Conservation (phyloP, 2,113 vertebrate species). For the Anolis sagrei region DNA sequence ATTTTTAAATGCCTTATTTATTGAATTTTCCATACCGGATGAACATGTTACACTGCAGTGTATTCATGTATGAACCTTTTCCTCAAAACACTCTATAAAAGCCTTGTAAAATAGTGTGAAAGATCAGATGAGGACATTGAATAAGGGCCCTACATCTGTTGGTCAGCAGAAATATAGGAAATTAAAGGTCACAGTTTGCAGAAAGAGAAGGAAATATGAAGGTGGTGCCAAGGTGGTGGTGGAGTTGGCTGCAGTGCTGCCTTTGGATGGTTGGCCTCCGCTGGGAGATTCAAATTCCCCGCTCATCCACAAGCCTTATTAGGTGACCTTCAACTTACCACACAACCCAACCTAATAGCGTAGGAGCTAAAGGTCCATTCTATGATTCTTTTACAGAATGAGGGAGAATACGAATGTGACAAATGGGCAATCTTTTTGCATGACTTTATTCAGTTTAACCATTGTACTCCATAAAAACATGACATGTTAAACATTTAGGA, state of each 20-base stretch:
- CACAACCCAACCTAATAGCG: neutral
- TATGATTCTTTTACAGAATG: neutral
- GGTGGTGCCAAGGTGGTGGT: neutral
- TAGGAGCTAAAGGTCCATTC: neutral
- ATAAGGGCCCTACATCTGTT: neutral
- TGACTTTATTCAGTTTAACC: neutral
- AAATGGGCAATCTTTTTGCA: neutral
- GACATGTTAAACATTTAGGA: neutral
- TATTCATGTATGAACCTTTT: neutral
- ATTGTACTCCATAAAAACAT: neutral
- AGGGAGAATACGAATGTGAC: neutral
- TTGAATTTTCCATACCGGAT: neutral
- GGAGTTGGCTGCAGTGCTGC: neutral
- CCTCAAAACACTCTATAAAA: neutral
- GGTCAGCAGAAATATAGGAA: neutral
- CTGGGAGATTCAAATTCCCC: neutral
- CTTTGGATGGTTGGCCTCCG: neutral
- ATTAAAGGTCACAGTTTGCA: neutral
- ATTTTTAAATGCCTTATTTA: neutral
- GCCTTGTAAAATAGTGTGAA: neutral
- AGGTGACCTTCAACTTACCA: neutral
- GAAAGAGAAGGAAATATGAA: neutral
- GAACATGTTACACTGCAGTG: neutral
- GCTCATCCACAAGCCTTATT: neutral
- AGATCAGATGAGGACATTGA: slow-evolving; percentile 15